phyloP scores from a whole-genome alignment of 2,797 vertebrate species.

The Hephaestus fuliginosus region DNA sequence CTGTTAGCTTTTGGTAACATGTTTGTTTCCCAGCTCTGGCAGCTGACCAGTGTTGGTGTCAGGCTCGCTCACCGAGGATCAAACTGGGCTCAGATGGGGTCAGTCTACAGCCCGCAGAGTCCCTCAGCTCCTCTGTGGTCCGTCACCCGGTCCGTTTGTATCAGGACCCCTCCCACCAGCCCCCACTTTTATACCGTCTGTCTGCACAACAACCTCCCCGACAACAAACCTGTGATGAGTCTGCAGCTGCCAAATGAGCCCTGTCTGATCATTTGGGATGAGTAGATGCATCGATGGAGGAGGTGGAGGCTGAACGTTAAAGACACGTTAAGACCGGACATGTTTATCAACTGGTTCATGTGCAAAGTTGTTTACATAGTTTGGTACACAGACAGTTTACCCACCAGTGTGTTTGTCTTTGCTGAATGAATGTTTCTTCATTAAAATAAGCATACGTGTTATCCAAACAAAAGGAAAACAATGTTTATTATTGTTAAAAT shows the following conservation, averaged over 20 bases:
- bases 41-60: neutral
- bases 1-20: neutral
- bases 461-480: neutral
- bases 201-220: neutral
- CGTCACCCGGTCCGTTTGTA: neutral
- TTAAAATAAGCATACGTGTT: neutral
- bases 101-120: neutral
- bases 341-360: neutral
- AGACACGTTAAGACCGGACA: slow-evolving; percentile 5
- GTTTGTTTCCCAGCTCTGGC: neutral
- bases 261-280: slow-evolving; percentile 21
- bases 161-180: neutral
- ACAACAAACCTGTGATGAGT: neutral
- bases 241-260: slow-evolving; percentile 27
- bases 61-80: neutral
- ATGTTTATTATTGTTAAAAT: neutral
- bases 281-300: neutral
- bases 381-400: too few species aligned
- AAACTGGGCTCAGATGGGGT: neutral
- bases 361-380: neutral
- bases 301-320: neutral
- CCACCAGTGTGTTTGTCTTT: neutral
- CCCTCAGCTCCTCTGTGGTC: neutral
- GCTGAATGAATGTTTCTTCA: neutral
- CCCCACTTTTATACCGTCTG: neutral